These are phyloP conservation scores for Idaea aversata DNA, from an alignment of 2,888 invertebrate genomes.

Conservation along the genomic window DNA sequence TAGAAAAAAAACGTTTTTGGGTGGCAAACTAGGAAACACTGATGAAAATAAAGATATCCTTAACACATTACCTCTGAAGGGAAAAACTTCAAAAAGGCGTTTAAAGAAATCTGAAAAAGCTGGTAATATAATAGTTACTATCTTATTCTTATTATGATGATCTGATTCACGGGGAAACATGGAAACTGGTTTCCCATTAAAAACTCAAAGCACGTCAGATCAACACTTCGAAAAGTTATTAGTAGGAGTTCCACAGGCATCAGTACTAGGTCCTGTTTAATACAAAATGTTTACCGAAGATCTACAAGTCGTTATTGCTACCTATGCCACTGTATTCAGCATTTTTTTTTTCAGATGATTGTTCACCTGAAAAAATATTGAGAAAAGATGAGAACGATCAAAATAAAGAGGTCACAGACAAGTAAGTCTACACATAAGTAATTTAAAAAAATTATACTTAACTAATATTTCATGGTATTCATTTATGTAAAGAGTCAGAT, in stretches of 20 bases:
- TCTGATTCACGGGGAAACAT: background rate
- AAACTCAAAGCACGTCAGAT: background rate
- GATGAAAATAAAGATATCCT: constrained; percentile 56
- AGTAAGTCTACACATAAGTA: constrained; percentile 14
- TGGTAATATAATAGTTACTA: constrained; percentile 34
- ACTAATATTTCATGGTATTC: background rate
- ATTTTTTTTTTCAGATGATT: constrained; percentile 46
- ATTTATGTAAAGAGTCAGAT: too few species aligned
- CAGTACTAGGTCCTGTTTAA: background rate
- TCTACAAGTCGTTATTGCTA: too few species aligned
- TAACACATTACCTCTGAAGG: constrained; percentile 30
- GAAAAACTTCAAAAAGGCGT: constrained; percentile 37
- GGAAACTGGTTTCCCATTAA: background rate
- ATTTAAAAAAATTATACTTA: background rate
- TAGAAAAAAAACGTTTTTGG: constrained; percentile 62
- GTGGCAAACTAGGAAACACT: constrained; percentile 36
- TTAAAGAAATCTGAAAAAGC: constrained; percentile 31
- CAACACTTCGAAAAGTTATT: background rate
- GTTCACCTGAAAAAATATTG: constrained; percentile 50
- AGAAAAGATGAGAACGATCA: constrained; percentile 36
- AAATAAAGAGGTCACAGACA: constrained; percentile 12
- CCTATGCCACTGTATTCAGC: background rate
- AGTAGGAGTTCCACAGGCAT: background rate
- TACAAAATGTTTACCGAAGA: background rate
- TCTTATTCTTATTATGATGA: background rate